Conservation (phyloP, 2,888 invertebrate genomes). For the Leucophenga maculata region DNA sequence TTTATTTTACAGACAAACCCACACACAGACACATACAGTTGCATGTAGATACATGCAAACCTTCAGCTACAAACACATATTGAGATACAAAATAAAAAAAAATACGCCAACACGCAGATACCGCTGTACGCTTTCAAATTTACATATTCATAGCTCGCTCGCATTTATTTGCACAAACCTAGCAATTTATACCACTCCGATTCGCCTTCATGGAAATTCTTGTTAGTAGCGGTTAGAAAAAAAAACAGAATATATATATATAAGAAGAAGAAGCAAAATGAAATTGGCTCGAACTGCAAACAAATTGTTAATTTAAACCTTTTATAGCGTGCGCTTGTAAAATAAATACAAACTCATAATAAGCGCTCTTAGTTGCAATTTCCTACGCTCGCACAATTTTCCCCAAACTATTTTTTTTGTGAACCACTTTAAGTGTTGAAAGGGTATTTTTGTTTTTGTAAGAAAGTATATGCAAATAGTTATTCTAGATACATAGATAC, state of each 20-base stretch:
- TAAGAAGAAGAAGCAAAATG: background rate
- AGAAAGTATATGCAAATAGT: too few species aligned
- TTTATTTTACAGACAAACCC: slow-evolving; percentile 15
- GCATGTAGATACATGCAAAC: background rate
- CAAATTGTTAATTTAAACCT: slow-evolving; percentile 22
- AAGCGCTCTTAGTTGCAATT: background rate
- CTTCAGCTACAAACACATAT: background rate
- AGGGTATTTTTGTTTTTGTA: too few species aligned
- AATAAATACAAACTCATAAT: background rate
- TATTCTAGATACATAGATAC: too few species aligned
- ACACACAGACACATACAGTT: background rate
- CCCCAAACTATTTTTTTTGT: too few species aligned
- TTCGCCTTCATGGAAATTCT: background rate
- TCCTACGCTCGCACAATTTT: too few species aligned
- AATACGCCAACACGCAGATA: background rate
- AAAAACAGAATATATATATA: background rate
- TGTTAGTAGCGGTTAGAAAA: background rate
- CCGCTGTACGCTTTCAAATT: slow-evolving; percentile 21
- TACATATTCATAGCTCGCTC: slow-evolving; percentile 24
- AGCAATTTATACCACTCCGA: background rate
- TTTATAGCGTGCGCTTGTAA: background rate
- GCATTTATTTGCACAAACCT: slow-evolving; percentile 7
- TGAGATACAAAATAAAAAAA: too few species aligned
- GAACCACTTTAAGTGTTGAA: too few species aligned
- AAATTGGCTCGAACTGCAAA: slow-evolving; percentile 11